Conservation (phyloP, 1,140 invertebrate genomes). For the Ostrea edulis region DNA sequence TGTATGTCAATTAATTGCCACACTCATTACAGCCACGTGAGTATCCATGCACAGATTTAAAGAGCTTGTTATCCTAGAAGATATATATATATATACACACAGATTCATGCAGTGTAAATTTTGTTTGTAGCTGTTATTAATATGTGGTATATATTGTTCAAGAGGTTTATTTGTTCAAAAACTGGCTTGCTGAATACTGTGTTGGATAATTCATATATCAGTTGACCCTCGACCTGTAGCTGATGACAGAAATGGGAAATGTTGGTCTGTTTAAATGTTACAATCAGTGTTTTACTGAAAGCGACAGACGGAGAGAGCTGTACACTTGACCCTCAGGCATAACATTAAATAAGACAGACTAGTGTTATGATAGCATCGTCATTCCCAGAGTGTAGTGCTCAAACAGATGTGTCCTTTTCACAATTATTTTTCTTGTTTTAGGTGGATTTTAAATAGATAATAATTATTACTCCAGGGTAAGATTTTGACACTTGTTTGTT, state of each 20-base stretch:
- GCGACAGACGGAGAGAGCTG: neutral
- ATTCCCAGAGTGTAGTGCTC: neutral
- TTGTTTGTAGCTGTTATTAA: no score
- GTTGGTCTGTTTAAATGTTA: neutral
- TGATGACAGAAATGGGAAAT: constrained; percentile 24
- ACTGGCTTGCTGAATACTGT: no score
- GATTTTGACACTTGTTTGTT: constrained; percentile 12
- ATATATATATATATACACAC: no score
- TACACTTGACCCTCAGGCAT: constrained; percentile 22
- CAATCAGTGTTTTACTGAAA: neutral
- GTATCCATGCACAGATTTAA: no score
- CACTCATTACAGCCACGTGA: no score
- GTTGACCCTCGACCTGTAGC: neutral
- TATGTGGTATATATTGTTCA: no score
- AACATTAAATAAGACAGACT: constrained; percentile 17
- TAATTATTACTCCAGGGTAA: neutral
- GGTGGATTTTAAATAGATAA: constrained; percentile 12
- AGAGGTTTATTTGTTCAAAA: no score
- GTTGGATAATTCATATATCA: neutral
- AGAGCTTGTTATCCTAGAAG: no score
- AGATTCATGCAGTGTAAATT: no score
- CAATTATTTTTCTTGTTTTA: constrained; percentile 17
- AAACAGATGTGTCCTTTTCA: constrained; percentile 16
- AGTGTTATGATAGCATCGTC: neutral
- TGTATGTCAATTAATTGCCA: no score